A percentile compares a stretch with the other conserved stretches of the same genome.
phyloP scores from a whole-genome alignment of 2,113 vertebrate genomes.

The Carlito syrichta region DNA sequence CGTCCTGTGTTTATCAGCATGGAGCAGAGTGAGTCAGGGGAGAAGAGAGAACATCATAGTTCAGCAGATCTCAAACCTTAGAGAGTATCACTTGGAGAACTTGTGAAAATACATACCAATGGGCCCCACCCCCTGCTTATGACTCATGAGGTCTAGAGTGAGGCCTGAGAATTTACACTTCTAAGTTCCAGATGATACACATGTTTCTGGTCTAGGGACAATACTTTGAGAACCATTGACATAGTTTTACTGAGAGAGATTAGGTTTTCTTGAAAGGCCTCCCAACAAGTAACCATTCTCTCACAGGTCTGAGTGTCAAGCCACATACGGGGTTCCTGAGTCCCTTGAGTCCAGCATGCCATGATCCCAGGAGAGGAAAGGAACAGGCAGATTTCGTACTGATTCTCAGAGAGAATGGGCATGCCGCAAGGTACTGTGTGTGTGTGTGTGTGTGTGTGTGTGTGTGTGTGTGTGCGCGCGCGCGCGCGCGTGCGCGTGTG shows the following conservation, averaged over 20 bases:
- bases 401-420: not conserved
- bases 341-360: not conserved
- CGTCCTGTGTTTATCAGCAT: not conserved
- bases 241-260: not conserved
- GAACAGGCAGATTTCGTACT: not conserved
- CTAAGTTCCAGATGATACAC: not conserved
- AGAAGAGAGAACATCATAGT: not conserved
- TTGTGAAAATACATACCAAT: too few species aligned
- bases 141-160: not conserved
- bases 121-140: not conserved
- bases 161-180: not conserved
- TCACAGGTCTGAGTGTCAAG: not conserved
- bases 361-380: not conserved
- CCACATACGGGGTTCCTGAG: not conserved
- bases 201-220: not conserved
- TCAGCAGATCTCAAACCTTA: not conserved
- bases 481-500: accelerated
- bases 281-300: not conserved
- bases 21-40: not conserved
- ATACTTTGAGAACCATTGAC: not conserved
- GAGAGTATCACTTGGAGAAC: not conserved
- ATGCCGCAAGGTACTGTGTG: not conserved
- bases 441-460: not conserved
- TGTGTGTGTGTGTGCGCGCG: too few species aligned
- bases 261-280: not conserved